Percentiles rank a stretch among this genome's conserved stretches.
These are phyloP conservation scores for Mus caroli DNA, from an alignment of 2,797 vertebrate genomes.

Conservation along the genomic window DNA sequence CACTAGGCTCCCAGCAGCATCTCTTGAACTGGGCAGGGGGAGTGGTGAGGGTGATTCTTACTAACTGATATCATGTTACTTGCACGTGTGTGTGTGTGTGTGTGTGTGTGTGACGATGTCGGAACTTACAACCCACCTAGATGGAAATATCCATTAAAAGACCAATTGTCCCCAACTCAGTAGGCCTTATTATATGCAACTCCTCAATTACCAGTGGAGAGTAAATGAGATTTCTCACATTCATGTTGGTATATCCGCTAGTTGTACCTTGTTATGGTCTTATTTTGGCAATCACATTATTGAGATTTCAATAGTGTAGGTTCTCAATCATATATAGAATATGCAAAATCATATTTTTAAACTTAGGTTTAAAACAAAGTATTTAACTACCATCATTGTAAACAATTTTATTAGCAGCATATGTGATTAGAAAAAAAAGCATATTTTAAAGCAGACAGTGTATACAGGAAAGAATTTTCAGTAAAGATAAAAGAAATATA, in stretches of 20 bases:
- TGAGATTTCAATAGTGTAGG: not conserved
- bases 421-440: not conserved
- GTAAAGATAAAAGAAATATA: not conserved
- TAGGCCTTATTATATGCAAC: too few relatives aligned
- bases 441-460: not conserved
- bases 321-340: not conserved
- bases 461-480: not conserved
- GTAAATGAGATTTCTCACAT: not conserved
- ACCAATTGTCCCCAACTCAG: not conserved
- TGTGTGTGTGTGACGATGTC: not conserved
- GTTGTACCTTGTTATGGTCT: not conserved
- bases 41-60: too few relatives aligned
- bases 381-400: not conserved
- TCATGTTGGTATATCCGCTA: not conserved
- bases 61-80: too few relatives aligned
- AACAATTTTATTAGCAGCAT: not conserved
- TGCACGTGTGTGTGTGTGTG: too few relatives aligned
- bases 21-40: too few relatives aligned
- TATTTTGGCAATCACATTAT: not conserved
- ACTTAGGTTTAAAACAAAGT: not conserved
- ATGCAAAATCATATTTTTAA: not conserved
- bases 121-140: not conserved
- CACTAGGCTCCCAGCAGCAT: too few relatives aligned
- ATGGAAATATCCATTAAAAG: not conserved
- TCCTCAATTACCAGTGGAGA: not conserved